Percentiles rank a stretch among this genome's conserved stretches.
Evolutionary conservation across 1,140 invertebrate species (phyloP).

Genomic region (Drosophila trapezifrons): DNA sequence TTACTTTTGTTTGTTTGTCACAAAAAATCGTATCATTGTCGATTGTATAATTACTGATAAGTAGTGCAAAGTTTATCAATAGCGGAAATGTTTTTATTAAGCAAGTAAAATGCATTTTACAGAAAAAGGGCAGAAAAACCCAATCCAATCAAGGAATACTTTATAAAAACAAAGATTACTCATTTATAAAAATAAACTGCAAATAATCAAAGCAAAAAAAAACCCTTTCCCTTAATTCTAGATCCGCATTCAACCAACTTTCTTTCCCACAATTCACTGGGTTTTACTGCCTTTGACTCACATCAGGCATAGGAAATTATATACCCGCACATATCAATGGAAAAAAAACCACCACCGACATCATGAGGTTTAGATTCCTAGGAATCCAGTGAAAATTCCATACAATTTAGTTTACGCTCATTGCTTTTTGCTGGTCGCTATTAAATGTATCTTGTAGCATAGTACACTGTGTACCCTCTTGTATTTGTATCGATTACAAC

Average conservation of each 20-base stretch:
- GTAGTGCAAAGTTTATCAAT: conserved; percentile 21
- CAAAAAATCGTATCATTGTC: background rate
- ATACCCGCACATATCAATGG: conserved; percentile 5
- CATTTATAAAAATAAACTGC: background rate
- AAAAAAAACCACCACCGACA: conserved; percentile 7
- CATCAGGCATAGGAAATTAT: conserved; percentile 13
- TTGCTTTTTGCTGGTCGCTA: background rate
- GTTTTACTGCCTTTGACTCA: conserved; percentile 24
- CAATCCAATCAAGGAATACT: background rate
- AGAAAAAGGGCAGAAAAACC: background rate
- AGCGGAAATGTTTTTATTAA: conserved; percentile 20
- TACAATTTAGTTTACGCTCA: conserved; percentile 15
- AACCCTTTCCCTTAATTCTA: conserved; percentile 2
- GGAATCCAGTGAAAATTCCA: conserved; percentile 34
- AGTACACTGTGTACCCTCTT: background rate
- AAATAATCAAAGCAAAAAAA: background rate
- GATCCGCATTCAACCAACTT: conserved; percentile 1
- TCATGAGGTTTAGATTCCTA: conserved; percentile 19
- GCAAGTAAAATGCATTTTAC: background rate
- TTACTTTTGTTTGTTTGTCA: conserved; percentile 2
- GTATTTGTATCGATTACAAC: conserved; percentile 42
- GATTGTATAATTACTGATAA: conserved; percentile 47
- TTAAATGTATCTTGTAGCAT: conserved; percentile 1
- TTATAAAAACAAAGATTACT: background rate
- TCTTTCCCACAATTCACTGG: conserved; percentile 7